Percentiles rank a stretch among this genome's conserved stretches.
These are phyloP conservation scores for Astropecten irregularis DNA, from an alignment of 53 echinoderm and acorn worm species.

Conservation along the genomic window DNA sequence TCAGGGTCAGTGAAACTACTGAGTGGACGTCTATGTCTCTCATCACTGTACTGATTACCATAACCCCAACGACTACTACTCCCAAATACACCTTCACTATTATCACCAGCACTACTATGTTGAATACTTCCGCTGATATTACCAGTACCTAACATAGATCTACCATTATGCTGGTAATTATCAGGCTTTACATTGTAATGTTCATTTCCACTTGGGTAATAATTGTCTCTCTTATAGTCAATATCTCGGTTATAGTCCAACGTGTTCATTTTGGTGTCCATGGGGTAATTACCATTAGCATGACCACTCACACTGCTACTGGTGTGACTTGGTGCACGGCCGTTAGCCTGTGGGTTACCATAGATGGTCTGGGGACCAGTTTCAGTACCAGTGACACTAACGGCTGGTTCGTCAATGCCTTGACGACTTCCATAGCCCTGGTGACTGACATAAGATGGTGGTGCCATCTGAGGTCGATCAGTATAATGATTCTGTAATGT, in stretches of 20 bases:
- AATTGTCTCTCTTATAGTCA: conserved; percentile 10
- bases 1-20: conserved; percentile 55
- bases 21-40: conserved; percentile 37
- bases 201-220: conserved; percentile 12
- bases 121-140: conserved; percentile 10
- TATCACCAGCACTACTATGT: conserved; percentile 16
- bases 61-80: conserved; percentile 11
- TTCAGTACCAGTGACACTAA: conserved; percentile 16
- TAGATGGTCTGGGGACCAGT: conserved; percentile 10
- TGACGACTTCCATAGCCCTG: neutral
- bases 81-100: conserved; percentile 26
- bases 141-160: neutral
- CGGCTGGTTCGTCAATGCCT: conserved; percentile 17
- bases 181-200: conserved; percentile 11
- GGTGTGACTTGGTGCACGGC: conserved; percentile 32
- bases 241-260: conserved; percentile 11
- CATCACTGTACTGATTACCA: conserved; percentile 14
- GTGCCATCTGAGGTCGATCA: neutral
- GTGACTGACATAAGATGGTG: neutral
- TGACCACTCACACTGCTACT: conserved; percentile 15
- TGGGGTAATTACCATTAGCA: conserved; percentile 33
- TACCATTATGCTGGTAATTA: conserved; percentile 5
- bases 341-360: conserved; percentile 23
- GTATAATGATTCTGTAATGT: conserved; percentile 30
- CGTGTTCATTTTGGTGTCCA: conserved; percentile 17